Conservation (phyloP, 1,140 invertebrate species). For the Listronotus oregonensis region DNA sequence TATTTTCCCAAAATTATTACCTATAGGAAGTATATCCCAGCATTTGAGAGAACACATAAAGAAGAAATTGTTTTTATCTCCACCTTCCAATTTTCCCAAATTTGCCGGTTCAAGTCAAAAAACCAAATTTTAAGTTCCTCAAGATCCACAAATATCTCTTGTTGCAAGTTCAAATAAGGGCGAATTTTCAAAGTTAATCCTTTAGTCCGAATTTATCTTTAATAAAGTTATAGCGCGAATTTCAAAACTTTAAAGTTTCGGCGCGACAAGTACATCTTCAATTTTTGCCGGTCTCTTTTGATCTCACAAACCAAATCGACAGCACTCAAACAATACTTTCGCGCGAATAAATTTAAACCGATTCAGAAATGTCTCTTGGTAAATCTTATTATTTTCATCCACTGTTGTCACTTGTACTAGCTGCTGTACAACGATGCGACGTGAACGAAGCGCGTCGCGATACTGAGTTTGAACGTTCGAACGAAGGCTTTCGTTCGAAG, state of each 20-base stretch:
- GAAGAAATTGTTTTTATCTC: constrained; percentile 34
- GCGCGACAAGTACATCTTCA: too few relatives aligned
- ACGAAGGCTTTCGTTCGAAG: constrained; percentile 11
- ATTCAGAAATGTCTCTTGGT: too few relatives aligned
- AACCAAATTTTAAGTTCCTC: too few relatives aligned
- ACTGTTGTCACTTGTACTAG: constrained; percentile 7
- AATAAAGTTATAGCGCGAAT: constrained; percentile 1
- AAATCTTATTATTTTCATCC: constrained; percentile 4
- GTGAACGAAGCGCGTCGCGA: constrained; percentile 19
- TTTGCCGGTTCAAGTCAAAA: too few relatives aligned
- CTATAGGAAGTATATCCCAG: constrained; percentile 58
- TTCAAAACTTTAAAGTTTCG: neutral
- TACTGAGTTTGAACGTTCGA: constrained; percentile 20
- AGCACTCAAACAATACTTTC: neutral
- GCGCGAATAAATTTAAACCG: neutral
- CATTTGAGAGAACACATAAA: constrained; percentile 57
- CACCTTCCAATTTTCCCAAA: neutral
- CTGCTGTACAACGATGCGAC: constrained; percentile 11
- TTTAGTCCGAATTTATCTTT: too few relatives aligned
- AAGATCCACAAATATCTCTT: too few relatives aligned
- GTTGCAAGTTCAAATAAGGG: too few relatives aligned
- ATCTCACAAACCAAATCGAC: too few relatives aligned
- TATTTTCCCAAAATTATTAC: constrained; percentile 38
- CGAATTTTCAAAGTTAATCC: too few relatives aligned
- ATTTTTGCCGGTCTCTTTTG: too few relatives aligned